These are phyloP conservation scores for Eupithecia subfuscata DNA, from an alignment of 2,888 invertebrate genomes.

Conservation along the genomic window DNA sequence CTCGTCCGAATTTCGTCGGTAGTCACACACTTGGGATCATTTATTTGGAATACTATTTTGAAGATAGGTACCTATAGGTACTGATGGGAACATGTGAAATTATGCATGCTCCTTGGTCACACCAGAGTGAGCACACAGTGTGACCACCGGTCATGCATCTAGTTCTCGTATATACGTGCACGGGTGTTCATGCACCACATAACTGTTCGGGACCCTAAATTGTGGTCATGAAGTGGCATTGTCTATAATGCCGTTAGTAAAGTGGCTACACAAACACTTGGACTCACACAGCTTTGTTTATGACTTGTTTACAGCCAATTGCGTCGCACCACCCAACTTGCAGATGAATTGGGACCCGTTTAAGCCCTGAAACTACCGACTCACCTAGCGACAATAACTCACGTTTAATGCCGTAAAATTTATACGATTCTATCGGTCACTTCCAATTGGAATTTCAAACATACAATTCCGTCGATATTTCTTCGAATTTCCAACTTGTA, in stretches of 20 bases:
- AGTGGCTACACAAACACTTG: slow-evolving; percentile 1
- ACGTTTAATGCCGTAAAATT: slow-evolving; percentile 30
- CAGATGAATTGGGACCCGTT: slow-evolving; percentile 2
- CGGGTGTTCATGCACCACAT: not conserved
- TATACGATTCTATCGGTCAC: slow-evolving; percentile 28
- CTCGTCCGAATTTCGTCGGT: no score
- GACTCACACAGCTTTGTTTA: not conserved
- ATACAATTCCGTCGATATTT: slow-evolving; percentile 40
- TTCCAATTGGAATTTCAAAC: slow-evolving; percentile 19
- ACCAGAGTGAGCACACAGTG: not conserved
- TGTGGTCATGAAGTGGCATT: not conserved
- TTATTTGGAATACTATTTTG: not conserved
- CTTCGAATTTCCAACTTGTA: slow-evolving; percentile 37
- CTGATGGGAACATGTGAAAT: not conserved
- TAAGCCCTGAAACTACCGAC: slow-evolving; percentile 1
- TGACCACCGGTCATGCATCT: not conserved
- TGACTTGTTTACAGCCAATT: slow-evolving; percentile 10
- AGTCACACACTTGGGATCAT: not conserved
- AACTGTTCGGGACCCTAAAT: not conserved
- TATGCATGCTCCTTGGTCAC: not conserved
- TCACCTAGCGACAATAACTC: slow-evolving; percentile 23
- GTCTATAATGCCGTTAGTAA: not conserved
- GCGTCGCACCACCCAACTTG: not conserved
- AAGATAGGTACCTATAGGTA: not conserved
- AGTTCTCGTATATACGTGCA: not conserved